Base-by-base conservation (phyloP, 2,797 vertebrate genomes). In the Oophaga sylvatica region DNA sequence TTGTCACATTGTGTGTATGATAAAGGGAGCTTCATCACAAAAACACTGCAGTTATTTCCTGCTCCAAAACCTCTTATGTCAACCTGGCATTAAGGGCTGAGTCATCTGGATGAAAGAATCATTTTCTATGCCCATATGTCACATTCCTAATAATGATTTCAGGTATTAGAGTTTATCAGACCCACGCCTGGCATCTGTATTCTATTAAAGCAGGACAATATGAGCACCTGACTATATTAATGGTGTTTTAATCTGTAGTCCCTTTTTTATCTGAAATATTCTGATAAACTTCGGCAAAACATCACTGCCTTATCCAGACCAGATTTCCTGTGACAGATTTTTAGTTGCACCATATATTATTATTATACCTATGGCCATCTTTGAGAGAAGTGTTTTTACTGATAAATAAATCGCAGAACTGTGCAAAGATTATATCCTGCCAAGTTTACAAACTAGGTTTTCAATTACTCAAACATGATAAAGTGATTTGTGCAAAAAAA, bases 21-120 rank as follows among this genome's bases (percentile, higher is more conserved):
- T 81, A 82, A 73, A 87, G 81, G 22, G 71, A 41, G 63, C 73
- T 75, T 63, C 86, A 82, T 65, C 80, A 81, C 35, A 76, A 75
- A 87, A 88, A 67, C 53, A 84, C 41, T 17, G 26, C 68, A 76
- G 83, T n/a, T 81, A 85, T 89, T 89, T 89, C 87, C 87, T 89
- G 80, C 60, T 56, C 68, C 26, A 76, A 45, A 87, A 65, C 79
- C 59, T 57, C n/a, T 75, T 60, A 81, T 81, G 80, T 87, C 60
- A 78, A 68, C 80, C 80, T 82, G 80, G 80, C 26, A 81, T 76
- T 76, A 63, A 17, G 26, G 81, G 62, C 17, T 31, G 26, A 88
- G 20, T 73, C 79, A 81, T 85, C 19, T 84, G 41, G 67, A 71
- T 81, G 56, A 31, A 53, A 35, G 48, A 45, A 53, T n/a, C 7